Conservation (phyloP, 2,888 invertebrate genomes). For the Bellardia bayeri region DNA sequence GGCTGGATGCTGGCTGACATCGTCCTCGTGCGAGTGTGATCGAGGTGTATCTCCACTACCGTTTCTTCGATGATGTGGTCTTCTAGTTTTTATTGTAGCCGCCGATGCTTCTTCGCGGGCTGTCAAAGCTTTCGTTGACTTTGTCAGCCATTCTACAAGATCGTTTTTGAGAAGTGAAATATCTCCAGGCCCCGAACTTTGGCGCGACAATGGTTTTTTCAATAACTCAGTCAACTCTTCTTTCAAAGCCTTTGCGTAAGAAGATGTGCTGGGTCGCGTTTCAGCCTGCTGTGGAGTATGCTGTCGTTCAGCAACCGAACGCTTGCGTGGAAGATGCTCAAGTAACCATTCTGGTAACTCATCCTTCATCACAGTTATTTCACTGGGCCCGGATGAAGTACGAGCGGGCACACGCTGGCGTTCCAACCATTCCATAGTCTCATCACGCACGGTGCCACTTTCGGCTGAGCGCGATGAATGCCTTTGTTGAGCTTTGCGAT, state of each 20-base stretch:
- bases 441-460: slow-evolving; percentile 83
- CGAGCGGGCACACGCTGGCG: slow-evolving; percentile 81
- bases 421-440: slow-evolving; percentile 83
- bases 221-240: slow-evolving; percentile 82
- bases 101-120: slow-evolving; percentile 66
- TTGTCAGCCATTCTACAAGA: slow-evolving; percentile 84
- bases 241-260: slow-evolving; percentile 82
- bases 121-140: slow-evolving; percentile 76
- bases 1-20: slow-evolving; percentile 77
- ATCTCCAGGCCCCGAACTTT: slow-evolving; percentile 83
- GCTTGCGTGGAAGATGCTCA: slow-evolving; percentile 82
- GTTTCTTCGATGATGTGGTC: slow-evolving; percentile 82
- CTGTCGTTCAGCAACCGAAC: slow-evolving; percentile 78
- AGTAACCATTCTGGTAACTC: slow-evolving; percentile 83
- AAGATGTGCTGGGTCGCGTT: slow-evolving; percentile 78
- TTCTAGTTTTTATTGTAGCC: slow-evolving; percentile 74
- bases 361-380: slow-evolving; percentile 83
- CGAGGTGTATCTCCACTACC: slow-evolving; percentile 82
- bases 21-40: slow-evolving; percentile 82
- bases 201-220: slow-evolving; percentile 83
- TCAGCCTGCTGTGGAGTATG: slow-evolving; percentile 73
- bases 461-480: slow-evolving; percentile 84
- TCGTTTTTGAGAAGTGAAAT: slow-evolving; percentile 83
- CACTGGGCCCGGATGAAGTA: slow-evolving; percentile 84
- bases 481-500: slow-evolving; percentile 83